A percentile compares a stretch with the other conserved stretches of the same genome.
These are phyloP conservation scores for Pipa parva DNA, from an alignment of 2,113 vertebrate genomes.

Conservation along the genomic window DNA sequence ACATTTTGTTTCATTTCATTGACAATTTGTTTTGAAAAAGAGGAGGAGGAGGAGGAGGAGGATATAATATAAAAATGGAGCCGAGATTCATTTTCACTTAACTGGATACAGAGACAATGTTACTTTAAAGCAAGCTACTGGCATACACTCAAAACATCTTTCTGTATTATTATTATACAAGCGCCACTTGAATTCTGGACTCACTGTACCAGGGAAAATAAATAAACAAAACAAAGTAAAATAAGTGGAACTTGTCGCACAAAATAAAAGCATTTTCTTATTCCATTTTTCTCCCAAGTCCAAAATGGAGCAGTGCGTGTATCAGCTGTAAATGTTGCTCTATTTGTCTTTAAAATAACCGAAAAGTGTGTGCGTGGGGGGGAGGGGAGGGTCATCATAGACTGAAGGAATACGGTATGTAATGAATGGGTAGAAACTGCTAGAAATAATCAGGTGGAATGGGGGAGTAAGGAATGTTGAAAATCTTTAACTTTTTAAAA, in stretches of 20 bases:
- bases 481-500: slow-evolving; percentile 15
- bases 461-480: slow-evolving; percentile 15
- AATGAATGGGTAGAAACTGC: slow-evolving; percentile 30
- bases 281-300: background rate
- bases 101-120: slow-evolving; percentile 55
- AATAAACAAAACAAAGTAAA: slow-evolving; percentile 19
- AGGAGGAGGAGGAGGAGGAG: too few relatives aligned
- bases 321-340: background rate
- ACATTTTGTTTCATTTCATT: slow-evolving; percentile 60
- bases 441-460: slow-evolving; percentile 40
- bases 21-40: slow-evolving; percentile 52
- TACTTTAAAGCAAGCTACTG: slow-evolving; percentile 59
- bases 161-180: slow-evolving; percentile 40
- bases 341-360: too few relatives aligned
- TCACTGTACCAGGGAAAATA: slow-evolving; percentile 12
- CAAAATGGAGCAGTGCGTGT: slow-evolving; percentile 5
- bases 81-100: slow-evolving; percentile 55
- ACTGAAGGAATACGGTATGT: too few relatives aligned
- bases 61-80: slow-evolving; percentile 60
- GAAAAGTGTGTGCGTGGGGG: too few relatives aligned
- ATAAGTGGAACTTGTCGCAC: slow-evolving; percentile 3
- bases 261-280: background rate
- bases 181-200: slow-evolving; percentile 19
- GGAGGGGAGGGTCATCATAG: too few relatives aligned
- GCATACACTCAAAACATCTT: slow-evolving; percentile 39